phyloP scores from a whole-genome alignment of 2,113 vertebrate species.

The Dromaius novaehollandiae region DNA sequence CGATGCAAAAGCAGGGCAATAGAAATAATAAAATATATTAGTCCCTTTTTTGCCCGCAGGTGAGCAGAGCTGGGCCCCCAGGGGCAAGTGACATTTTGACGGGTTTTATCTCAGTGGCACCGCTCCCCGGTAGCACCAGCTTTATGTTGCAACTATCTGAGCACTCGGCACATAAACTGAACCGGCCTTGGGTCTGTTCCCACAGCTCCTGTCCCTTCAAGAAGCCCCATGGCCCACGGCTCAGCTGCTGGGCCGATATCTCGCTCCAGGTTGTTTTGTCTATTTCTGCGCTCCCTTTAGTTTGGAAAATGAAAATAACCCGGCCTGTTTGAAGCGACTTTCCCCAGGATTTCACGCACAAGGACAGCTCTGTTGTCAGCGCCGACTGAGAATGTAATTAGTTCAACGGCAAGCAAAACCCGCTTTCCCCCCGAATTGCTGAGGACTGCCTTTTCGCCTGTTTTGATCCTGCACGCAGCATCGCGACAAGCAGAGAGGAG shows the following conservation, averaged over 20 bases:
- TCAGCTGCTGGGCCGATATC: background rate
- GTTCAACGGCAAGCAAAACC: fast-evolving
- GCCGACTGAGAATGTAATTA: fast-evolving
- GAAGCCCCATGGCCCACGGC: background rate
- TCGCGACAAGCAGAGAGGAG: background rate
- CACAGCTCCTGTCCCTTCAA: fast-evolving
- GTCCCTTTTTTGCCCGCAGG: background rate
- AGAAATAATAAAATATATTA: slow-evolving; percentile 10
- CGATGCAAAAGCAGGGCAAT: background rate
- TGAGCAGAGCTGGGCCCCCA: background rate
- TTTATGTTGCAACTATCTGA: background rate
- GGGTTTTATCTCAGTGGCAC: background rate
- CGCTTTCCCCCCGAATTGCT: background rate
- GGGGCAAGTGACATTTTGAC: background rate
- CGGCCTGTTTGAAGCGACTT: background rate
- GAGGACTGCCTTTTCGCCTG: background rate
- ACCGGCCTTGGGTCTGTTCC: fast-evolving
- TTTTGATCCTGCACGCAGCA: background rate
- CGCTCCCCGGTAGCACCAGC: background rate
- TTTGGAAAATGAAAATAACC: background rate
- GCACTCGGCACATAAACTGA: background rate
- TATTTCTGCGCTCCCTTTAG: background rate
- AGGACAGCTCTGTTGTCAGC: background rate
- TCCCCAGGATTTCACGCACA: background rate
- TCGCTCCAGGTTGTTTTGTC: slow-evolving; percentile 8